Percentiles rank a stretch among this genome's conserved stretches.
These are phyloP conservation scores for Plumapathes pennacea DNA, from an alignment of 92 coral and sea anemone genomes.

Conservation along the genomic window DNA sequence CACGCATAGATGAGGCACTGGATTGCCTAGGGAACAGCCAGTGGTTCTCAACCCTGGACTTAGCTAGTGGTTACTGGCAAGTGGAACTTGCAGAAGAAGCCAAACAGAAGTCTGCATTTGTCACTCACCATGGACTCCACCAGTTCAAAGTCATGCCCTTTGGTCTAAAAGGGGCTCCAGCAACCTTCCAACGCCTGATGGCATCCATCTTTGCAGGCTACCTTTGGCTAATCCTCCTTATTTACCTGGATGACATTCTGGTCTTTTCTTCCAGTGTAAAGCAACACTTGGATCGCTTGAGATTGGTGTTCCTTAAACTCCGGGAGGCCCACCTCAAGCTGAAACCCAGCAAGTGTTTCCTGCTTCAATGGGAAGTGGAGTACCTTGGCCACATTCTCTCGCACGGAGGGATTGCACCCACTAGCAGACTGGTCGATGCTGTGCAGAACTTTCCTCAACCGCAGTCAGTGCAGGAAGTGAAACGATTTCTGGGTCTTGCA, in stretches of 20 bases:
- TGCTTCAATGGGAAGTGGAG: slow-evolving; percentile 32
- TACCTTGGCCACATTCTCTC: slow-evolving; percentile 54
- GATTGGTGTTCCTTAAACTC: slow-evolving; percentile 18
- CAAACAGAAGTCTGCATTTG: slow-evolving; percentile 46
- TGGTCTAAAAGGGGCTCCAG: slow-evolving; percentile 43
- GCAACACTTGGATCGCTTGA: slow-evolving; percentile 36
- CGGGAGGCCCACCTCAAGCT: slow-evolving; percentile 33
- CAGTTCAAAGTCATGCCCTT: slow-evolving; percentile 55
- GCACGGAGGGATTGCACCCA: slow-evolving; percentile 45
- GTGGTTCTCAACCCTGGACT: slow-evolving; percentile 39
- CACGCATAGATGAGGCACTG: slow-evolving; percentile 44
- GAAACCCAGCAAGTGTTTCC: slow-evolving; percentile 33
- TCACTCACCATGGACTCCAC: slow-evolving; percentile 33
- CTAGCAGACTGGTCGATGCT: slow-evolving; percentile 23
- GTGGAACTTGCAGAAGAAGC: slow-evolving; percentile 45
- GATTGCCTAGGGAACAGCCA: slow-evolving; percentile 35
- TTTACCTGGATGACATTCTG: slow-evolving; percentile 59
- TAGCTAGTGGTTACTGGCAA: slow-evolving; percentile 64
- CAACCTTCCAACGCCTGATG: slow-evolving; percentile 54
- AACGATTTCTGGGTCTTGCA: slow-evolving; percentile 65
- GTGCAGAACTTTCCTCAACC: slow-evolving; percentile 28
- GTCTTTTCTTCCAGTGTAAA: slow-evolving; percentile 43
- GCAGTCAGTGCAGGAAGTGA: slow-evolving; percentile 22
- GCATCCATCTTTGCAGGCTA: slow-evolving; percentile 22
- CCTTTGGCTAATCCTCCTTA: slow-evolving; percentile 29